Conservation (phyloP, 2,888 invertebrate genomes). For the Eudasyphora cyanicolor region DNA sequence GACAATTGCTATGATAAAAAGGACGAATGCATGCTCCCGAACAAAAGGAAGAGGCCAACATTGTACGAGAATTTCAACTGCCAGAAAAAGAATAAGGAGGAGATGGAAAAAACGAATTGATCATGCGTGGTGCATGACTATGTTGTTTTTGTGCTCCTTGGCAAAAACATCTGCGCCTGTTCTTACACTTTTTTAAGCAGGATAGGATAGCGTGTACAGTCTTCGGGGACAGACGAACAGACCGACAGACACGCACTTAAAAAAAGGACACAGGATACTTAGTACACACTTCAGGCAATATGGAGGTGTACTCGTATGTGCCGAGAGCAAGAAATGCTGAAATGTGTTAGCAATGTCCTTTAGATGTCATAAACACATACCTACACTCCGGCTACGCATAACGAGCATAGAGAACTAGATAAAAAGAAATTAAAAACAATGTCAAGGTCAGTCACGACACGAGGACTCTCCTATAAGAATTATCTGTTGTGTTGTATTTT, state of each 20-base stretch:
- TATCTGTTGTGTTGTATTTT: conserved; percentile 50
- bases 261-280: conserved; percentile 39
- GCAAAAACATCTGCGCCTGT: conserved; percentile 67
- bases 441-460: conserved; percentile 68
- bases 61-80: conserved; percentile 21
- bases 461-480: conserved; percentile 33
- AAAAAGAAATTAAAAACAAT: conserved; percentile 65
- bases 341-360: conserved; percentile 47
- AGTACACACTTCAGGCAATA: conserved; percentile 24
- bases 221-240: neutral
- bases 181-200: neutral
- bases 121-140: conserved; percentile 65
- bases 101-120: conserved; percentile 60
- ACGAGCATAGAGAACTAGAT: conserved; percentile 68
- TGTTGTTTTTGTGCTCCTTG: conserved; percentile 12
- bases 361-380: conserved; percentile 18
- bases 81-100: conserved; percentile 39
- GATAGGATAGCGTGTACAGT: conserved; percentile 20
- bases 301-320: conserved; percentile 57
- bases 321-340: conserved; percentile 45
- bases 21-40: neutral
- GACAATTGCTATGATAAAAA: conserved; percentile 25
- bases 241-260: conserved; percentile 23
- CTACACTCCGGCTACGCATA: conserved; percentile 68
- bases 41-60: conserved; percentile 36